Base-by-base conservation (phyloP, 2,888 invertebrate species). In the Hermaeophaga mercurialis region DNA sequence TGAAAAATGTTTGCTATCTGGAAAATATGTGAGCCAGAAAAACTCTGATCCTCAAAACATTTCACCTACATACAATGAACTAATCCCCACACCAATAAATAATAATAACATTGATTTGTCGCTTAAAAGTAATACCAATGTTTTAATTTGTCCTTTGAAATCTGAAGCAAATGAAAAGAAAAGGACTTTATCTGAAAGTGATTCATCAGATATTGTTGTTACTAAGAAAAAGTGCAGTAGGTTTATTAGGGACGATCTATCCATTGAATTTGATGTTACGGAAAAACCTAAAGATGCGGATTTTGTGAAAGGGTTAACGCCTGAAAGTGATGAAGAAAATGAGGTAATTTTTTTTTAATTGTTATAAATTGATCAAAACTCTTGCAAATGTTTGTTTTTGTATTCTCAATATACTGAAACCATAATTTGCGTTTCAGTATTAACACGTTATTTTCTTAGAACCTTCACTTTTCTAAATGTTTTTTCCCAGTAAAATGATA, bases 181-280 rank as follows among this genome's bases (percentile, higher is more conserved):
- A 50, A 61, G 65, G 46, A 58, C 49, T 6, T 4, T 49, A 24
- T 56, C 62, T 3, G 64, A 62, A 43, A 62, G 62, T 33, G 65
- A 66, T 28, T 58, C 59, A 0, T 59, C 59, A 1, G 66, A 63
- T 17, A 59, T 59, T 7, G 54, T 48, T 8, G 28, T 39, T 14
- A 56, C 57, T 2, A 68, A 67, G 34, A 59, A 56, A 28, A 65
- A 60, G 18, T 66, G 65, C 50, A 70, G 68, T 54, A 64, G 66
- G 46, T 70, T 69, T 48, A 52, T 73, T 8, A 58, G 62, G 4
- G 68, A 72, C 48, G 70, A 72, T 66, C 50, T 72, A 26, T 69
- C 68, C 6, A 59, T 74, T 14, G 66, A 66, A 24, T 72, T 74
- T 61, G 63, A 66, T 41, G 60, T 66, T 24, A 18, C 33, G 1